Evolutionary conservation across 2,797 vertebrate species (phyloP).

Genomic region (Coregonus suidteri): DNA sequence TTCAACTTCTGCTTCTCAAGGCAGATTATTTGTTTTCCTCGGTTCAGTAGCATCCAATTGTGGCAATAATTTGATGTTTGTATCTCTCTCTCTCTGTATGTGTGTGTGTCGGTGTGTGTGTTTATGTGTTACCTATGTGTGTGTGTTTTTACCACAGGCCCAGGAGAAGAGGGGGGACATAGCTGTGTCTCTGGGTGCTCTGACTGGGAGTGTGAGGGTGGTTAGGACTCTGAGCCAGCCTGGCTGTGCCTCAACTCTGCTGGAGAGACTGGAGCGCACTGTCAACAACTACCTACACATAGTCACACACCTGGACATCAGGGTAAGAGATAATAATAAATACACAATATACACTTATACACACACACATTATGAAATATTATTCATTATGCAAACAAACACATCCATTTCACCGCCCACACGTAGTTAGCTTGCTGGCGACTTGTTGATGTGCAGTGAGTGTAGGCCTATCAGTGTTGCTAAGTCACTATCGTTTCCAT

Average conservation of each 20-base stretch:
- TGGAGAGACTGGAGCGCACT: conserved; percentile 68
- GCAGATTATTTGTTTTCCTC: background rate
- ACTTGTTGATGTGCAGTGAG: background rate
- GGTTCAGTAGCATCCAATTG: background rate
- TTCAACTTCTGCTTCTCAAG: background rate
- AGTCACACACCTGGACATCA: conserved; percentile 64
- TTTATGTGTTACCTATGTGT: conserved; percentile 5
- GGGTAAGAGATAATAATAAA: conserved; percentile 47
- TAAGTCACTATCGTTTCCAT: conserved; percentile 38
- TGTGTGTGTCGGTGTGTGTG: conserved; percentile 3
- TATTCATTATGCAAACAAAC: background rate
- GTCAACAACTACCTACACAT: conserved; percentile 71
- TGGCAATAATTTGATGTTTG: background rate
- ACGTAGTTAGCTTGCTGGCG: background rate
- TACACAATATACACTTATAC: background rate
- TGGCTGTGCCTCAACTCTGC: conserved; percentile 55
- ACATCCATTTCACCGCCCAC: background rate
- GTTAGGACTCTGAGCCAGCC: conserved; percentile 43
- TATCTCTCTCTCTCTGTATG: conserved; percentile 9
- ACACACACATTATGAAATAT: conserved; percentile 4
- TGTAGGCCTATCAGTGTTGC: conserved; percentile 22
- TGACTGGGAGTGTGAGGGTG: conserved; percentile 58
- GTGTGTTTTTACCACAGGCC: conserved; percentile 49
- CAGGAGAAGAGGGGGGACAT: conserved; percentile 69
- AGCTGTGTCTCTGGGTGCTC: conserved; percentile 61